Percentiles rank a stretch among this genome's conserved stretches.
Evolutionary conservation across 2,113 vertebrate genomes (phyloP).

Genomic region (Myotis davidii): DNA sequence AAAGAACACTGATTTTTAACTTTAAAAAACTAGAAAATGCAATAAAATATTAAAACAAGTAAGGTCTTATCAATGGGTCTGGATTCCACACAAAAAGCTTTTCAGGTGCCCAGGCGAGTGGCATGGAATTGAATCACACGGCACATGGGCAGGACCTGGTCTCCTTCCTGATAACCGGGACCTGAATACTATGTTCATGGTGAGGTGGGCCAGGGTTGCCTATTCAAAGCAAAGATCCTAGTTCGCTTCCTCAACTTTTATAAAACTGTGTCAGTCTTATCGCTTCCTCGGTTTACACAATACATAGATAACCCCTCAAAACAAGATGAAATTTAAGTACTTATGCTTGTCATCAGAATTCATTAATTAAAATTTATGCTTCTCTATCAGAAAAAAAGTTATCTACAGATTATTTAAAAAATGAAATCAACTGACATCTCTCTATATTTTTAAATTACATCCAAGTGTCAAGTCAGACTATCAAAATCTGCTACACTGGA

Average conservation of each 20-base stretch:
- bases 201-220: background rate
- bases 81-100: background rate
- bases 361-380: background rate
- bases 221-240: background rate
- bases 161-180: background rate
- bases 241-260: background rate
- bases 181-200: background rate
- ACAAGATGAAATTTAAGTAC: background rate
- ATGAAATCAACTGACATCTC: background rate
- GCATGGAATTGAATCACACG: background rate
- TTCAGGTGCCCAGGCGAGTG: background rate
- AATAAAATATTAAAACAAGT: background rate
- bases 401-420: background rate
- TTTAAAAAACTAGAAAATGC: constrained; percentile 37
- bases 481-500: background rate
- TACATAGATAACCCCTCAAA: background rate
- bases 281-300: background rate
- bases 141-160: background rate
- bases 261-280: background rate
- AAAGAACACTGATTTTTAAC: constrained; percentile 24
- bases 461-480: background rate
- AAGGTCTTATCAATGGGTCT: background rate
- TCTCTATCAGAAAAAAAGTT: background rate
- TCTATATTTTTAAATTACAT: background rate
- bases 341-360: background rate